phyloP scores from a whole-genome alignment of 2,797 vertebrate species.

The Darevskia nairensis region DNA sequence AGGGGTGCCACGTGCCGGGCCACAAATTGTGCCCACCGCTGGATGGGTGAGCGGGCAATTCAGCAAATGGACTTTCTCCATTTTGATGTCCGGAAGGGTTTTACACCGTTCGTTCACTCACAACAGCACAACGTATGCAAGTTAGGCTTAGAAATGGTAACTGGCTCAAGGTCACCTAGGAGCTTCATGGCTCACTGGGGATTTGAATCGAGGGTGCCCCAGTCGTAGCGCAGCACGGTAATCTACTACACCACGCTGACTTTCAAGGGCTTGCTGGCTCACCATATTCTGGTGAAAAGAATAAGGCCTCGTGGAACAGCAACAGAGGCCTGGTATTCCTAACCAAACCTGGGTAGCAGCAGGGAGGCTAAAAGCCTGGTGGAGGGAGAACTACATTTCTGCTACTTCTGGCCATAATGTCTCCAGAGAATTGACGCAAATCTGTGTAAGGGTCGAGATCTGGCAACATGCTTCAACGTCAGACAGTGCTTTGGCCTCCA shows the following conservation, averaged over 20 bases:
- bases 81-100: neutral
- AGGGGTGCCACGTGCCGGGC: too few species aligned
- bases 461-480: neutral
- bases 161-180: neutral
- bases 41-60: neutral
- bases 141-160: neutral
- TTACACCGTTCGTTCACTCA: too few species aligned
- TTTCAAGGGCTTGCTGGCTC: neutral
- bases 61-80: too few species aligned
- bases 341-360: neutral
- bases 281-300: neutral
- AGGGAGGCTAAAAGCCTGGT: too few species aligned
- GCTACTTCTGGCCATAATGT: neutral
- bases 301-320: neutral
- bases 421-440: neutral
- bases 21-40: too few species aligned
- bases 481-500: neutral
- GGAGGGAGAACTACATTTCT: neutral
- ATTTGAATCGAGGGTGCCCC: neutral
- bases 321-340: neutral
- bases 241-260: neutral
- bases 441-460: neutral
- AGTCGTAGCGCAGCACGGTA: neutral
- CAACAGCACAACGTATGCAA: neutral
- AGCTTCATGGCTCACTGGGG: too few species aligned